A percentile compares a stretch with the other conserved stretches of the same genome.
Evolutionary conservation across 2,888 invertebrate genomes (phyloP).

Genomic region (Stenoptilia bipunctidactyla): DNA sequence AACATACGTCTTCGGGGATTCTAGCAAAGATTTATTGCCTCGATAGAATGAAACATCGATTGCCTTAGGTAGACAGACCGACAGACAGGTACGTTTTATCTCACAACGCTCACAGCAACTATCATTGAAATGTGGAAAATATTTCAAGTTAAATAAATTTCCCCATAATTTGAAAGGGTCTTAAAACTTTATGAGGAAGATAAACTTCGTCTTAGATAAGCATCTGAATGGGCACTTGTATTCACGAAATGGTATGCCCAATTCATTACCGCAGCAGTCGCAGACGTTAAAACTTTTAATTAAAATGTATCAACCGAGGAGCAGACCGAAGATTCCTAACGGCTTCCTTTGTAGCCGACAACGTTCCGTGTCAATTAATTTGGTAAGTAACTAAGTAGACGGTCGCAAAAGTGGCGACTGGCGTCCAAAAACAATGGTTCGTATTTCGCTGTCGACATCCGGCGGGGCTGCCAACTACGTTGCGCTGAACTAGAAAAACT

Average conservation of each 20-base stretch:
- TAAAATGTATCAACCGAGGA: constrained; percentile 52
- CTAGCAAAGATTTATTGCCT: constrained; percentile 33
- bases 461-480: constrained; percentile 39
- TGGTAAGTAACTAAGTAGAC: constrained; percentile 45
- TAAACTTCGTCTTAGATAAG: background rate
- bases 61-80: background rate
- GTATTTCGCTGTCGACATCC: constrained; percentile 44
- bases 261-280: constrained; percentile 32
- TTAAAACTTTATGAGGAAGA: constrained; percentile 1
- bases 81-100: too few relatives aligned
- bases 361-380: constrained; percentile 58
- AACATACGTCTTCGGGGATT: constrained; percentile 25
- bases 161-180: background rate
- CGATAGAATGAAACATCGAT: constrained; percentile 6
- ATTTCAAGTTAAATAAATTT: constrained; percentile 5
- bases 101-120: too few relatives aligned
- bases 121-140: background rate
- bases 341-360: constrained; percentile 43
- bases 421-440: constrained; percentile 45
- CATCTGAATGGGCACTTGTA: constrained; percentile 1
- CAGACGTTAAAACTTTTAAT: constrained; percentile 57
- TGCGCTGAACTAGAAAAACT: constrained; percentile 49
- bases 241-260: constrained; percentile 18
- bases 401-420: constrained; percentile 29
- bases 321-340: constrained; percentile 40